phyloP scores from a whole-genome alignment of 1,140 invertebrate genomes.

The Andrena cerasifolii region DNA sequence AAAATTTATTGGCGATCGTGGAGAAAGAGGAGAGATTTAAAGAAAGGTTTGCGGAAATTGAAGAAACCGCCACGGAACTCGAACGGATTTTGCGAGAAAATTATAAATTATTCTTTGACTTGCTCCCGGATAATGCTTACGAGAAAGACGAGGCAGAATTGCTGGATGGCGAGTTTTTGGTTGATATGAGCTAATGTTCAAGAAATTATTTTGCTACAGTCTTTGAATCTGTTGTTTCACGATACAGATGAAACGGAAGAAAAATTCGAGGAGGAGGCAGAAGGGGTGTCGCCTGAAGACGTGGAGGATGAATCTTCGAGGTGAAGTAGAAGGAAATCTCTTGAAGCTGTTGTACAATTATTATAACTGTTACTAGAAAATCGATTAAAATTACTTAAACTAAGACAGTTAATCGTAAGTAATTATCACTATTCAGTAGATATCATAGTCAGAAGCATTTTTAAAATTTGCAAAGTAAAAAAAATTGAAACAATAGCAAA shows the following conservation, averaged over 20 bases:
- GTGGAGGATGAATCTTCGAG: background rate
- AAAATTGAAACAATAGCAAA: no score
- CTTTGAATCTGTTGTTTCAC: background rate
- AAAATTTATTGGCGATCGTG: conserved; percentile 84
- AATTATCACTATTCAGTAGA: no score
- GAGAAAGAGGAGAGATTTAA: conserved; percentile 83
- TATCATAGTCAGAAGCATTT: no score
- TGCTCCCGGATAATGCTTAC: conserved; percentile 73
- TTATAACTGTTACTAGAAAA: no score
- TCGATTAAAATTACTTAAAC: no score
- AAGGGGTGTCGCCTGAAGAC: conserved; percentile 24
- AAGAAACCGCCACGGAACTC: conserved; percentile 83
- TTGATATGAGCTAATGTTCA: background rate
- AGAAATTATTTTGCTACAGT: background rate
- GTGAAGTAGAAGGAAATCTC: background rate
- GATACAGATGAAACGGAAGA: conserved; percentile 11
- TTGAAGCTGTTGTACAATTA: no score
- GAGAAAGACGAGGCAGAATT: conserved; percentile 66
- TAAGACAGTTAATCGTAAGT: no score
- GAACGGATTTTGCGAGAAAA: conserved; percentile 85
- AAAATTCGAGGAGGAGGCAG: conserved; percentile 19
- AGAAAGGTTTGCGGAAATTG: conserved; percentile 84
- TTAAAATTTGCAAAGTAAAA: no score
- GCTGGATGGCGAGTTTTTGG: conserved; percentile 54
- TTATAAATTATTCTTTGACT: conserved; percentile 84